Evolutionary conservation across 2,888 invertebrate species (phyloP).

Genomic region (Cloeon dipterum): DNA sequence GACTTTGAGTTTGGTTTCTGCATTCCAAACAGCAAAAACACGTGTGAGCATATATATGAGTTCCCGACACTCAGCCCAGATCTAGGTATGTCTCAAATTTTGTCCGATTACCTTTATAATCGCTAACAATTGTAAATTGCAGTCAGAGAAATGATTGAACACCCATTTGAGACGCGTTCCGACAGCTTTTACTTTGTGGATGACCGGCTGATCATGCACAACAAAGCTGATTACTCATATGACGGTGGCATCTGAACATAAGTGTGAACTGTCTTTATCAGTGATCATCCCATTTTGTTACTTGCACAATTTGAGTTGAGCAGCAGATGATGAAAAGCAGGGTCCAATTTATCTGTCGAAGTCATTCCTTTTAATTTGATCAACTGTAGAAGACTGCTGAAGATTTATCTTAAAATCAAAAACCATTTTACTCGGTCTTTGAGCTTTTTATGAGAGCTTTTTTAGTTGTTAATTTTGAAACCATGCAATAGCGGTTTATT

Average conservation of each 20-base stretch:
- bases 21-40: slow-evolving; percentile 91
- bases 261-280: too few relatives aligned
- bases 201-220: slow-evolving; percentile 92
- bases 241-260: slow-evolving; percentile 51
- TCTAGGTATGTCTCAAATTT: slow-evolving; percentile 40
- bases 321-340: too few relatives aligned
- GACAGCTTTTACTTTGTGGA: slow-evolving; percentile 99
- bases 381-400: too few relatives aligned
- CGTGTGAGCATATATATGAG: slow-evolving; percentile 98
- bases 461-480: too few relatives aligned
- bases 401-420: too few relatives aligned
- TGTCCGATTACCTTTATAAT: neutral
- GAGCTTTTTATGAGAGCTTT: too few relatives aligned
- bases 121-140: slow-evolving; percentile 8
- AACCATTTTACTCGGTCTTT: too few relatives aligned
- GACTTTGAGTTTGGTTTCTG: slow-evolving; percentile 99
- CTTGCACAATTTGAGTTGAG: too few relatives aligned
- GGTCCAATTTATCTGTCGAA: too few relatives aligned
- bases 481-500: too few relatives aligned
- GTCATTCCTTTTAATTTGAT: too few relatives aligned
- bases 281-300: too few relatives aligned
- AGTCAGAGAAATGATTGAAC: slow-evolving; percentile 92
- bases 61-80: slow-evolving; percentile 75
- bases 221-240: slow-evolving; percentile 97
- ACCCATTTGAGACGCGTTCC: slow-evolving; percentile 90